Evolutionary conservation across 2,888 invertebrate species (phyloP).

Genomic region (Nymphalis c-album): DNA sequence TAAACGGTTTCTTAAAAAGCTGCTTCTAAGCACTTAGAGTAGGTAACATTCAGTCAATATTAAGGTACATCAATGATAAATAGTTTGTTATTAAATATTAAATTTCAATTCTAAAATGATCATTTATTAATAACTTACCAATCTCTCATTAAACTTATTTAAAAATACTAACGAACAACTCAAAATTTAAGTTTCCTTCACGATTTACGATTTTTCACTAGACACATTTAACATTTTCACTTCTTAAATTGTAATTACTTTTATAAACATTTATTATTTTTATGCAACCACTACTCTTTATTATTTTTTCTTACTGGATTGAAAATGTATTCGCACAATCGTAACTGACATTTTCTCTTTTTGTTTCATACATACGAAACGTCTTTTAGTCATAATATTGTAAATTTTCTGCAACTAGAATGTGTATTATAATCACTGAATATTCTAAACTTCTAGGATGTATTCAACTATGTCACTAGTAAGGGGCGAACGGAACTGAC

Average conservation of each 20-base stretch:
- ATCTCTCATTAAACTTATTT: constrained; percentile 18
- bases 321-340: no score
- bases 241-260: constrained; percentile 9
- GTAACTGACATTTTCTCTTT: no score
- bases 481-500: constrained; percentile 50
- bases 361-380: no score
- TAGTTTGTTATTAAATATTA: constrained; percentile 13
- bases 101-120: constrained; percentile 17
- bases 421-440: constrained; percentile 22
- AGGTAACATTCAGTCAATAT: constrained; percentile 45
- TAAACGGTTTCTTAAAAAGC: constrained; percentile 37
- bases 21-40: constrained; percentile 37
- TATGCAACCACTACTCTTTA: constrained; percentile 16
- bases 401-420: constrained; percentile 30
- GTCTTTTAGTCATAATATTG: constrained; percentile 1
- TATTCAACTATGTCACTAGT: constrained; percentile 41
- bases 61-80: constrained; percentile 33
- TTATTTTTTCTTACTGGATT: no score
- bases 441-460: constrained; percentile 36
- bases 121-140: constrained; percentile 12
- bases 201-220: constrained; percentile 15
- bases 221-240: constrained; percentile 11
- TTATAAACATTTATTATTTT: constrained; percentile 11
- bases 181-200: constrained; percentile 12
- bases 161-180: constrained; percentile 17